These are phyloP conservation scores for Phymatocera aterrima DNA, from an alignment of 2,888 invertebrate species.

Conservation along the genomic window DNA sequence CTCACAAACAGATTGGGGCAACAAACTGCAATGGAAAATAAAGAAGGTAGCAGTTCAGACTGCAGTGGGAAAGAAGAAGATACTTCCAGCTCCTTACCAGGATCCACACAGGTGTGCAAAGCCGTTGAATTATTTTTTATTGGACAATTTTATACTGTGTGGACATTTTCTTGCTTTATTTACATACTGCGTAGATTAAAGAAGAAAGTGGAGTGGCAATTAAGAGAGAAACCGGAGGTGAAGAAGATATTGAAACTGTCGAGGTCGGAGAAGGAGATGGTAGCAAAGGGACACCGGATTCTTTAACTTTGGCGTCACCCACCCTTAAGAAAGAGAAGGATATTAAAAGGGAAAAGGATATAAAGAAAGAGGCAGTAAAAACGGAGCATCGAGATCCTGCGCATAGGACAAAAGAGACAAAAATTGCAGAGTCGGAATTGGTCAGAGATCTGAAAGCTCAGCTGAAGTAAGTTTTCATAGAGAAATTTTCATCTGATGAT, in stretches of 20 bases:
- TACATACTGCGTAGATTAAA: conserved; percentile 62
- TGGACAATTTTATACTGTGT: not conserved
- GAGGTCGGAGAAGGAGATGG: conserved; percentile 74
- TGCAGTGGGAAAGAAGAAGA: conserved; percentile 76
- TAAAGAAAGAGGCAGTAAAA: conserved; percentile 74
- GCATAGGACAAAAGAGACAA: conserved; percentile 80
- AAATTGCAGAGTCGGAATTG: conserved; percentile 84
- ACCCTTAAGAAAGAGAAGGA: conserved; percentile 79
- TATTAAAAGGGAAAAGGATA: conserved; percentile 80
- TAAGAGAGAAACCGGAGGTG: conserved; percentile 67
- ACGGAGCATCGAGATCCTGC: conserved; percentile 77
- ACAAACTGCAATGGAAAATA: conserved; percentile 77
- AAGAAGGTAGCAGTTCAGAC: conserved; percentile 78
- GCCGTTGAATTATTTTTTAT: not conserved
- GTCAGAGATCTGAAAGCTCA: conserved; percentile 93
- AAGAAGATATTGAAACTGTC: conserved; percentile 70
- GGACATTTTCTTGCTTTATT: not conserved
- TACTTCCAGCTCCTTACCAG: conserved; percentile 68
- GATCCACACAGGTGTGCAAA: conserved; percentile 67
- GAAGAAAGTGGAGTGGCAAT: conserved; percentile 68
- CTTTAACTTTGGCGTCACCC: conserved; percentile 71
- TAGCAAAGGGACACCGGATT: conserved; percentile 73
- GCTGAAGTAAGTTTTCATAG: conserved; percentile 84
- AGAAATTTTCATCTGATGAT: not conserved
- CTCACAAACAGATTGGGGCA: conserved; percentile 78